Evolutionary conservation across 2,888 invertebrate species (phyloP).

Genomic region (Archips xylosteana): DNA sequence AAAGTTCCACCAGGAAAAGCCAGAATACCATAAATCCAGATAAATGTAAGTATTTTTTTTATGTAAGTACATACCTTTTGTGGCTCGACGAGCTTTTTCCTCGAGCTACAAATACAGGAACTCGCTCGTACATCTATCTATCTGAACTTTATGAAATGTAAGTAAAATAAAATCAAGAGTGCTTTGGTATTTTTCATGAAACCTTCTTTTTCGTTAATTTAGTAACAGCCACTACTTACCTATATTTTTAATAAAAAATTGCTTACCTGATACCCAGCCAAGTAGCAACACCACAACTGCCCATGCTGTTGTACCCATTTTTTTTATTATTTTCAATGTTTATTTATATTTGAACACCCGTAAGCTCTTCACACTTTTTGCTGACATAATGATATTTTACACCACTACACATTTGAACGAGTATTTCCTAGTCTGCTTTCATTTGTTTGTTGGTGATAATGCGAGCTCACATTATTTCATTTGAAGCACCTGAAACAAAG

Average conservation of each 20-base stretch:
- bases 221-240: too few relatives aligned
- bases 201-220: too few relatives aligned
- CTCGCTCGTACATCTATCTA: too few relatives aligned
- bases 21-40: too few relatives aligned
- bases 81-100: too few relatives aligned
- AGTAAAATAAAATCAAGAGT: too few relatives aligned
- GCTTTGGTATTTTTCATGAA: too few relatives aligned
- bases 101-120: too few relatives aligned
- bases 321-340: slow-evolving; percentile 45
- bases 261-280: slow-evolving; percentile 72
- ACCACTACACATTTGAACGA: slow-evolving; percentile 10
- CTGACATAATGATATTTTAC: slow-evolving; percentile 33
- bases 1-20: too few relatives aligned
- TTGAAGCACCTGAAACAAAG: slow-evolving; percentile 68
- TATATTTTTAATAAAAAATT: background rate
- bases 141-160: too few relatives aligned
- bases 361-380: slow-evolving; percentile 29
- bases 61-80: too few relatives aligned
- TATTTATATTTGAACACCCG: slow-evolving; percentile 40
- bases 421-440: background rate
- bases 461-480: slow-evolving; percentile 29
- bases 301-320: slow-evolving; percentile 65
- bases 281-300: slow-evolving; percentile 62
- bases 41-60: too few relatives aligned
- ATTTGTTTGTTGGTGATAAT: background rate